phyloP scores from a whole-genome alignment of 2,797 vertebrate genomes.

The Xerus rutilus region DNA sequence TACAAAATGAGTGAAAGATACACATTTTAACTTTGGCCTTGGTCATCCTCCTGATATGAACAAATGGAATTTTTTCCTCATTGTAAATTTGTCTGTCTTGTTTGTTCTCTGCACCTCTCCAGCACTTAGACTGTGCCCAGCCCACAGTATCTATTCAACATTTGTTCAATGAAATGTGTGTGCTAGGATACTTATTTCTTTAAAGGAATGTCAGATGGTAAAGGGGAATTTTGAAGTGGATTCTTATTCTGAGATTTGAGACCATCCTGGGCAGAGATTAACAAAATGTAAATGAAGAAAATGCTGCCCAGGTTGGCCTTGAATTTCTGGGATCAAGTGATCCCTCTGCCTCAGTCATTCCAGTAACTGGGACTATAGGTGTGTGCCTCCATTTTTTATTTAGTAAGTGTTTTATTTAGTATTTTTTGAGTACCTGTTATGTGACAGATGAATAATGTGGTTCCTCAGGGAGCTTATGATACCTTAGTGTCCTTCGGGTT shows the following conservation, averaged over 20 bases:
- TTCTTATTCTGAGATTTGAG: not conserved
- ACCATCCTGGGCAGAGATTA: too few species aligned
- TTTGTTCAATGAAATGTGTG: not conserved
- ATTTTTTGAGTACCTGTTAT: constrained; percentile 14
- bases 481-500: not conserved
- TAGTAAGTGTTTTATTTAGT: constrained; percentile 5
- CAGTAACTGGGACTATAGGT: not conserved
- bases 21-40: constrained; percentile 6
- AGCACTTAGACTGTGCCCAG: not conserved
- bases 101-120: not conserved
- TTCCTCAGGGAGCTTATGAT: not conserved
- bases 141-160: not conserved
- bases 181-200: not conserved
- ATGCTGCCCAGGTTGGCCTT: not conserved
- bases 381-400: not conserved
- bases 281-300: too few species aligned
- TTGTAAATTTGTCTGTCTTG: not conserved
- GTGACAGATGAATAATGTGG: not conserved
- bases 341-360: not conserved
- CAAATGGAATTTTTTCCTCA: not conserved
- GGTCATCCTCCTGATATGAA: not conserved
- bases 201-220: not conserved
- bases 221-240: not conserved
- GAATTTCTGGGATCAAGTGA: not conserved
- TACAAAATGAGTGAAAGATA: not conserved